Percentiles rank a stretch among this genome's conserved stretches.
These are phyloP conservation scores for Procavia capensis DNA, from an alignment of 2,113 vertebrate genomes.

Conservation along the genomic window DNA sequence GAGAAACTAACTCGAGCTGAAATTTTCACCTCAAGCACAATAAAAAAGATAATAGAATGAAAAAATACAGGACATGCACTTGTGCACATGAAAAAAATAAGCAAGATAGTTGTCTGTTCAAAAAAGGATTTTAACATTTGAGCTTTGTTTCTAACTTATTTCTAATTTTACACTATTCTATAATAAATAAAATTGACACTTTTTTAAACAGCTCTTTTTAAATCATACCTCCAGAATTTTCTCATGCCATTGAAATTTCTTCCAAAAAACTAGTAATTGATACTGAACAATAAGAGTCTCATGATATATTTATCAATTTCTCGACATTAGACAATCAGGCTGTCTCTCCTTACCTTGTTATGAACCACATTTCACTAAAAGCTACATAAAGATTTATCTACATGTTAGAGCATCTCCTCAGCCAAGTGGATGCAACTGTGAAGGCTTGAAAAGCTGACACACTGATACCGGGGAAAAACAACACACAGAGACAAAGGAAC, in stretches of 20 bases:
- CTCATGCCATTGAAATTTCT: not conserved
- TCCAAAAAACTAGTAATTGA: not conserved
- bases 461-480: not conserved
- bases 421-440: not conserved
- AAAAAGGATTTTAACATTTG: not conserved
- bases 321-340: not conserved
- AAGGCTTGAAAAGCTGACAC: not conserved
- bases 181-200: not conserved
- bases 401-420: not conserved
- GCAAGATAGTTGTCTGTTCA: not conserved
- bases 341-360: not conserved
- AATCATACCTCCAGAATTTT: not conserved
- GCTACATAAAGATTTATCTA: not conserved
- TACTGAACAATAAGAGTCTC: not conserved
- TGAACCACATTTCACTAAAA: not conserved
- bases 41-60: no score
- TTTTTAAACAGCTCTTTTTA: not conserved
- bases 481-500: not conserved
- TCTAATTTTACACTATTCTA: not conserved
- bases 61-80: not conserved
- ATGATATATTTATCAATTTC: constrained; percentile 8
- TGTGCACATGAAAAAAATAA: not conserved
- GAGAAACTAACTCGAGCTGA: no score
- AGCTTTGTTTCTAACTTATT: not conserved
- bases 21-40: no score